Evolutionary conservation across 2,797 vertebrate species (phyloP).

Genomic region (Oryzias sinensis): DNA sequence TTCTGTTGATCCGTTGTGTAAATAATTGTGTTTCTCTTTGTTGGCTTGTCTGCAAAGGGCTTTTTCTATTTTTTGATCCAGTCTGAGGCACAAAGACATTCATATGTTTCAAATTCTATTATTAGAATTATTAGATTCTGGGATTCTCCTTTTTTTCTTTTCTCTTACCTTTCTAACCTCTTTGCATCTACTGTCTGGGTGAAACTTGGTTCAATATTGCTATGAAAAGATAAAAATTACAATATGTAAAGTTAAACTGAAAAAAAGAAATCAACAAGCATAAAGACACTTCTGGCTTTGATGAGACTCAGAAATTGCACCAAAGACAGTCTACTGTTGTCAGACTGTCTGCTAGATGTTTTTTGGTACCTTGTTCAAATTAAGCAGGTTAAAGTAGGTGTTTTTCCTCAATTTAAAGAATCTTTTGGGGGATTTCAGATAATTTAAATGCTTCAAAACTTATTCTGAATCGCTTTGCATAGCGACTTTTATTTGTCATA

Average conservation of each 20-base stretch:
- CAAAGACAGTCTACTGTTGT: too few species aligned
- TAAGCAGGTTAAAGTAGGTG: slow-evolving; percentile 7
- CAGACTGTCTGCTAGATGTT: slow-evolving; percentile 23
- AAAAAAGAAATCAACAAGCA: background rate
- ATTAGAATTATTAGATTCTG: background rate
- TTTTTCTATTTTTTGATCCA: slow-evolving; percentile 33
- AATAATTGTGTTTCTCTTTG: slow-evolving; percentile 14
- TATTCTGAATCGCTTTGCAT: background rate
- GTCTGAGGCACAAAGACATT: slow-evolving; percentile 40
- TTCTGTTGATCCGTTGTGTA: slow-evolving; percentile 21
- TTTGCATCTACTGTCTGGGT: background rate
- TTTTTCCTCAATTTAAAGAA: background rate
- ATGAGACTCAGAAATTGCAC: slow-evolving; percentile 20
- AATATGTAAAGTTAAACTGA: background rate
- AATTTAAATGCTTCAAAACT: background rate
- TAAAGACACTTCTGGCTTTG: background rate
- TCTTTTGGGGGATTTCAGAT: background rate
- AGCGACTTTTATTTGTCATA: slow-evolving; percentile 43
- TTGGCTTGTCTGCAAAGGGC: slow-evolving; percentile 23
- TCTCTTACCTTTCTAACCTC: background rate
- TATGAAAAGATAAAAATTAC: slow-evolving; percentile 17
- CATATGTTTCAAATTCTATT: background rate
- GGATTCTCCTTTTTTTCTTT: background rate
- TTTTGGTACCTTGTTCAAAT: slow-evolving; percentile 39
- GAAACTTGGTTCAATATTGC: slow-evolving; percentile 8